phyloP scores from a whole-genome alignment of 1,140 invertebrate species.

The Halyomorpha halys region DNA sequence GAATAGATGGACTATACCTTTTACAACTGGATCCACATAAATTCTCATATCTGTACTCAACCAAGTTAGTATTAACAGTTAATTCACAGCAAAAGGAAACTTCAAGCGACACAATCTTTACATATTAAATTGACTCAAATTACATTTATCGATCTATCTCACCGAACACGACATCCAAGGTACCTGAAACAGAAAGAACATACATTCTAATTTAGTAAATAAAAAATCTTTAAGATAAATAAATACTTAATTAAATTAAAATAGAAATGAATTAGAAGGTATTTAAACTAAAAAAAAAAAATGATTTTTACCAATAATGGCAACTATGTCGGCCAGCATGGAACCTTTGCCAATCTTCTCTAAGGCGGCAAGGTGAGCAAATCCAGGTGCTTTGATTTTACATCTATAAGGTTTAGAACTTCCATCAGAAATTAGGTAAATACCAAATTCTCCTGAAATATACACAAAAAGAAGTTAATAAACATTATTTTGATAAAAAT shows the following conservation, averaged over 20 bases:
- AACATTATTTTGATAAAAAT: too few relatives aligned
- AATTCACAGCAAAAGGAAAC: too few relatives aligned
- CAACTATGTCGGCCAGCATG: slow-evolving; percentile 91
- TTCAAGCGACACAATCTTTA: too few relatives aligned
- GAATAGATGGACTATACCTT: too few relatives aligned
- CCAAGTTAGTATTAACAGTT: too few relatives aligned
- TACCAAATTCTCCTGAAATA: slow-evolving; percentile 80
- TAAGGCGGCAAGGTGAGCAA: slow-evolving; percentile 82
- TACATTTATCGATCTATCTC: slow-evolving; percentile 58
- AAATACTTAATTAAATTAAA: background rate
- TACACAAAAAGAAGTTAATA: background rate
- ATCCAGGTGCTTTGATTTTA: slow-evolving; percentile 95
- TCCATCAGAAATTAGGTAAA: slow-evolving; percentile 94
- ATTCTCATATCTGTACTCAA: too few relatives aligned
- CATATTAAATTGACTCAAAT: too few relatives aligned
- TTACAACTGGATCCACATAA: too few relatives aligned
- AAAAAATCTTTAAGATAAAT: background rate
- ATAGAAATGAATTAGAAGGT: too few relatives aligned
- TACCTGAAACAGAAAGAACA: slow-evolving; percentile 43
- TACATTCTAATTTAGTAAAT: slow-evolving; percentile 21
- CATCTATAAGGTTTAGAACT: slow-evolving; percentile 85
- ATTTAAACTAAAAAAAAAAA: background rate
- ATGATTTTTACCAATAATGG: slow-evolving; percentile 67
- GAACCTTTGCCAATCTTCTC: slow-evolving; percentile 77
- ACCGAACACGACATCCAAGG: slow-evolving; percentile 64